Base-by-base conservation (phyloP, 2,797 vertebrate genomes). In the Myotis myotis region DNA sequence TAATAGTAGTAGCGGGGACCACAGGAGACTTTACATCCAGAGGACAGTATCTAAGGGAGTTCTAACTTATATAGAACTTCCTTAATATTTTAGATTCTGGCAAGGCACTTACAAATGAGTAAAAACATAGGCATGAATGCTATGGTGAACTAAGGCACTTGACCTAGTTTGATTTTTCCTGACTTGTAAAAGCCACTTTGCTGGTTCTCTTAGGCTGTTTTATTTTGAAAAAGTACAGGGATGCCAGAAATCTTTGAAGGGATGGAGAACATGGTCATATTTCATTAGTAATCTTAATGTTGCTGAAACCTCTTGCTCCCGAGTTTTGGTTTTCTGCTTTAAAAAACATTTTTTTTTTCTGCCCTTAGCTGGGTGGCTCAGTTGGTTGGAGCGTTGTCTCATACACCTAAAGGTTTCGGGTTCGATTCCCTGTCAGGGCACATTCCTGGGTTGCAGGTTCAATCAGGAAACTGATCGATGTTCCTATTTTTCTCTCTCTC, bases 11-110 rank as follows among this genome's bases (percentile, higher is more conserved):
- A n/a, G 72, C 79, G 66, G 28, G 30, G 30, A 49, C 38, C 17
- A 3, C 72, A 64, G 30, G 60, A 64, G 28, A 72, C 47, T 75
- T 75, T 62, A 64, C 28, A 19, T 76, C 19, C 78, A 9, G 9
- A 16, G 64, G 74, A 8, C 19, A 89, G 44, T 83, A 81, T 44
- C 55, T 89, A 89, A 72, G 22, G 36, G 33, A 81, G 38, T 25
- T 75, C 6, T 87, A 57, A 30, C 81, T 91, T 92, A 83, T 70
- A 41, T n/a, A 72, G 30, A 83, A 68, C 60, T 94, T 87, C 25
- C 33, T 81, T 68, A 89, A 92, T 93, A 33, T 68, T 87, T 84
- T 47, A 64, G 51, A 96, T 85, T 86, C 28, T 71, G 66, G 60
- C n/a, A 94, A 70, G 22, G 70, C 44, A 72, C 41, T 72, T 72